phyloP scores from a whole-genome alignment of 1,140 invertebrate species.

The Patella vulgata region DNA sequence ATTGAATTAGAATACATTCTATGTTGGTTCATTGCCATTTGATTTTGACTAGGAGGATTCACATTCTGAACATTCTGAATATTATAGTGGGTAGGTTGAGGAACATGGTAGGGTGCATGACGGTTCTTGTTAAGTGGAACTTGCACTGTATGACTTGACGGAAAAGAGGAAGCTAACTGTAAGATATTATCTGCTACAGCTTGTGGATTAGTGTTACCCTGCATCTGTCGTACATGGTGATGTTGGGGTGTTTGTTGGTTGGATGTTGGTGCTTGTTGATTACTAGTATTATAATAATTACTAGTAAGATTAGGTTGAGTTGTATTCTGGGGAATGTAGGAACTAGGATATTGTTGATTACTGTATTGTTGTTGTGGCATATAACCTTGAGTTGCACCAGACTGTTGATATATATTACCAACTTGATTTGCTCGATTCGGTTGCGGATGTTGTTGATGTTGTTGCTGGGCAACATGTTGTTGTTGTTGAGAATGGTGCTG shows the following conservation, averaged over 20 bases:
- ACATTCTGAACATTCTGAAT: too few relatives aligned
- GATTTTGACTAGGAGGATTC: constrained; percentile 8
- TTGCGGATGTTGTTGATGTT: constrained; percentile 2
- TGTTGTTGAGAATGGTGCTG: neutral
- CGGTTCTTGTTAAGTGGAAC: constrained; percentile 54
- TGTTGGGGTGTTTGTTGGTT: constrained; percentile 27
- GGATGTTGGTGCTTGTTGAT: constrained; percentile 15
- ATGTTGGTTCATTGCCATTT: constrained; percentile 23
- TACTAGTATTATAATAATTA: too few relatives aligned
- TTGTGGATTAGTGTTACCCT: constrained; percentile 50
- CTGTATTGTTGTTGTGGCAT: too few relatives aligned
- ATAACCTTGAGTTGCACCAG: too few relatives aligned
- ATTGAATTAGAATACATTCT: constrained; percentile 45
- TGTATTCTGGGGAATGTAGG: too few relatives aligned
- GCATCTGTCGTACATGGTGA: constrained; percentile 24
- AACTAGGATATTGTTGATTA: too few relatives aligned
- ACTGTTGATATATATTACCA: constrained; percentile 2
- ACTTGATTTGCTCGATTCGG: constrained; percentile 12
- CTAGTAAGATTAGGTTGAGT: too few relatives aligned
- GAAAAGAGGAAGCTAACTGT: constrained; percentile 59
- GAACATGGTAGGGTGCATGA: constrained; percentile 57
- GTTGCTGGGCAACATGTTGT: neutral
- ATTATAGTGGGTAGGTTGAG: constrained; percentile 44
- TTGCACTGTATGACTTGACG: constrained; percentile 54
- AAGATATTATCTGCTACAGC: constrained; percentile 63